Conservation (phyloP, 2,797 vertebrate species). For the Pseudochaenichthys georgianus region DNA sequence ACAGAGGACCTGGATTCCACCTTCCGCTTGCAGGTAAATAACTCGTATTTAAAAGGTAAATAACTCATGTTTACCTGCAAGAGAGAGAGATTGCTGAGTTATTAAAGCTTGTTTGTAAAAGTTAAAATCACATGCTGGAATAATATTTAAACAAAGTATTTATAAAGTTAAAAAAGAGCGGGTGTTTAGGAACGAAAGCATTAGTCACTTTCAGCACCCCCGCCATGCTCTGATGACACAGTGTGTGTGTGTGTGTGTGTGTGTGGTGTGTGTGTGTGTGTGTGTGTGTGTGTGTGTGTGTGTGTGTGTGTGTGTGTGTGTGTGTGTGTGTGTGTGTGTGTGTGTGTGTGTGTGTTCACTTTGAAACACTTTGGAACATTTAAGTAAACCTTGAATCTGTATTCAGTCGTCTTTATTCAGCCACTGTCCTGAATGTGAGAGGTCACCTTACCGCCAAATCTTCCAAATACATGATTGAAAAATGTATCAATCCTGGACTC, state of each 20-base stretch:
- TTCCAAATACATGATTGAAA: not conserved
- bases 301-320: not conserved
- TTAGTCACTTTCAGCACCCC: slow-evolving; percentile 51
- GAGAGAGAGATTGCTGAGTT: slow-evolving; percentile 33
- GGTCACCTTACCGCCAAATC: not conserved
- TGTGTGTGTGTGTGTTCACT: not conserved
- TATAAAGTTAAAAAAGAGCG: slow-evolving; percentile 65
- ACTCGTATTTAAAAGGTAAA: slow-evolving; percentile 57
- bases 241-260: slow-evolving; percentile 17
- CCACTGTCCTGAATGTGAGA: not conserved
- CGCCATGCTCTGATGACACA: slow-evolving; percentile 14
- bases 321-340: no score
- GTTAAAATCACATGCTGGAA: slow-evolving; percentile 61
- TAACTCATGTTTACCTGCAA: no score
- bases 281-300: no score
- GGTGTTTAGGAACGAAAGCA: slow-evolving; percentile 33
- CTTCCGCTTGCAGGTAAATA: slow-evolving; percentile 58
- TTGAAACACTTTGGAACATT: no score
- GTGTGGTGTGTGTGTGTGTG: not conserved
- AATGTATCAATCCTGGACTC: not conserved
- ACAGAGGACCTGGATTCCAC: slow-evolving; percentile 23
- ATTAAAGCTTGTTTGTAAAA: slow-evolving; percentile 50
- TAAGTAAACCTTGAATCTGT: no score
- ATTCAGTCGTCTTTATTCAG: not conserved
- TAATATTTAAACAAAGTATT: slow-evolving; percentile 82